Evolutionary conservation across 1,140 invertebrate genomes (phyloP).

Genomic region (Drosophila tropicalis): DNA sequence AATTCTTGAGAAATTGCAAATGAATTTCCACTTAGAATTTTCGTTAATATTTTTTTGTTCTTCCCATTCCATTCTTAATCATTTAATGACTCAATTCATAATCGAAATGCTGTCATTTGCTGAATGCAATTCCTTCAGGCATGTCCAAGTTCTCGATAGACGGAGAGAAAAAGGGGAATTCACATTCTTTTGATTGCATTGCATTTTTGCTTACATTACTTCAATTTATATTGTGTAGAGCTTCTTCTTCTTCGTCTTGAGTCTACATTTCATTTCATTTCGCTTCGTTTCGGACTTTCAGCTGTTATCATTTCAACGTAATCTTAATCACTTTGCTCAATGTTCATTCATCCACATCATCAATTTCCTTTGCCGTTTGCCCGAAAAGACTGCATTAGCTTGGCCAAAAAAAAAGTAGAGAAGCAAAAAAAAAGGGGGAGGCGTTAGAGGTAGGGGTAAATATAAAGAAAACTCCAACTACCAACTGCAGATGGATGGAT

Average conservation of each 20-base stretch:
- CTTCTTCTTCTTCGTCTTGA: not conserved
- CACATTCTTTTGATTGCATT: constrained; percentile 9
- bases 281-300: constrained; percentile 12
- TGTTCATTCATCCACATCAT: constrained; percentile 83
- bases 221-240: constrained; percentile 9
- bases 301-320: constrained; percentile 75
- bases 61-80: not conserved
- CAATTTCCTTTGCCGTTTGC: constrained; percentile 71
- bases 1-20: not conserved
- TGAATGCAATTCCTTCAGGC: constrained; percentile 8
- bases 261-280: not conserved
- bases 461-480: constrained; percentile 13
- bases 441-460: no score
- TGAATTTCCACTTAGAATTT: constrained; percentile 7
- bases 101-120: not conserved
- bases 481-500: constrained; percentile 48
- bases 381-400: constrained; percentile 46
- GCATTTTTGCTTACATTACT: constrained; percentile 14
- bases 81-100: constrained; percentile 13
- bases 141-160: no score
- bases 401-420: constrained; percentile 39
- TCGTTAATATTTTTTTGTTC: not conserved
- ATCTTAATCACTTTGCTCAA: constrained; percentile 83
- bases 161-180: not conserved
- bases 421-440: not conserved